These are phyloP conservation scores for Macrotis lagotis DNA, from an alignment of 2,113 vertebrate genomes.

Conservation along the genomic window DNA sequence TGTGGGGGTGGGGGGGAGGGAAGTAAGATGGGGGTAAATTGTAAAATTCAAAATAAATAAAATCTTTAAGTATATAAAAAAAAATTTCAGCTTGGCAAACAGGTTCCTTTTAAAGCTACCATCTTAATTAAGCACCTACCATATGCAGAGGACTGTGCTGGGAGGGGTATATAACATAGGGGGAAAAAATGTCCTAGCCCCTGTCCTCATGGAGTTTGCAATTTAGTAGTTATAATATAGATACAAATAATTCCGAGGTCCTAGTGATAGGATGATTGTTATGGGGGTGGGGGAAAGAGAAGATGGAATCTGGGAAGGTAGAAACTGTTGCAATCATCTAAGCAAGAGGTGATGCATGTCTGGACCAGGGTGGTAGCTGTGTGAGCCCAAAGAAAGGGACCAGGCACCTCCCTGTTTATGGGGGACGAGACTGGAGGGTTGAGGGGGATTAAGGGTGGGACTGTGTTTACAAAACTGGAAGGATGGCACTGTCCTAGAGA, in stretches of 20 bases:
- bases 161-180: not conserved
- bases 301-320: no score
- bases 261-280: not conserved
- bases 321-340: not conserved
- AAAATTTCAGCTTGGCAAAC: not conserved
- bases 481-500: not conserved
- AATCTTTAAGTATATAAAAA: no score
- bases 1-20: no score
- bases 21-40: no score
- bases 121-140: not conserved
- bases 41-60: no score
- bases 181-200: not conserved
- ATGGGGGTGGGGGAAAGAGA: not conserved
- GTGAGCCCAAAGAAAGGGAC: not conserved
- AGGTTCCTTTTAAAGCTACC: not conserved
- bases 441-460: not conserved
- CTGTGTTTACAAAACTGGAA: no score
- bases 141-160: not conserved
- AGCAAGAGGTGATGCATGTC: not conserved
- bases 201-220: not conserved
- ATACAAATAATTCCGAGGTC: not conserved
- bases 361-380: no score
- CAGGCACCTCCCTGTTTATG: not conserved
- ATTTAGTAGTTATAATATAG: not conserved
- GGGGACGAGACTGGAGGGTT: no score